Conservation (phyloP, 1,140 invertebrate species). For the Megalopta genalis region DNA sequence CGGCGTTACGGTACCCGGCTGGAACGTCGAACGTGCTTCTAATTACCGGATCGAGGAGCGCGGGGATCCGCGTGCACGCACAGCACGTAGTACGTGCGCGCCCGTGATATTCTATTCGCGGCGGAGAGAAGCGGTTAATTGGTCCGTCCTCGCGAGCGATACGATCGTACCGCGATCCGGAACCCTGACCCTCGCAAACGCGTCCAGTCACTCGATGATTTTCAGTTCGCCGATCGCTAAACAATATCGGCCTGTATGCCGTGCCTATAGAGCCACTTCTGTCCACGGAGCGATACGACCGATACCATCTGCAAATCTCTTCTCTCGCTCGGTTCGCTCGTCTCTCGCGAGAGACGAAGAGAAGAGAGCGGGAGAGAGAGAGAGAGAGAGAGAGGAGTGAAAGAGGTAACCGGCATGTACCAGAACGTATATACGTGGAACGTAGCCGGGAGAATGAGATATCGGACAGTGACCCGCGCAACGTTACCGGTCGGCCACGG, state of each 20-base stretch:
- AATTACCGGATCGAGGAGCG: not conserved
- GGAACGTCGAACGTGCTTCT: not conserved
- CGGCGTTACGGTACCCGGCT: not conserved
- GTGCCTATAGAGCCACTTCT: slow-evolving; percentile 31
- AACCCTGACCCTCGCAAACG: slow-evolving; percentile 39
- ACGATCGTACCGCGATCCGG: not conserved
- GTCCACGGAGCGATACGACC: slow-evolving; percentile 42
- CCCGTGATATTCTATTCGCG: no score
- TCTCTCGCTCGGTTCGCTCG: slow-evolving; percentile 12
- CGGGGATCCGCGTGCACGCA: no score
- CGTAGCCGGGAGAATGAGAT: slow-evolving; percentile 56
- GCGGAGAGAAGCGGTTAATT: no score
- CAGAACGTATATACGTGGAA: slow-evolving; percentile 37
- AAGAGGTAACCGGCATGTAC: slow-evolving; percentile 36
- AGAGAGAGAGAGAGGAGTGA: not conserved
- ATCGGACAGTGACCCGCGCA: slow-evolving; percentile 63
- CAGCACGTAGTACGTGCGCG: no score
- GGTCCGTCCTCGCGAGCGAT: not conserved
- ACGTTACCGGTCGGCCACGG: slow-evolving; percentile 36
- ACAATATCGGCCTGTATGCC: slow-evolving; percentile 37
- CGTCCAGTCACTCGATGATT: slow-evolving; percentile 50
- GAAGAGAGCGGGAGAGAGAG: not conserved
- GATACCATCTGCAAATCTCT: slow-evolving; percentile 56
- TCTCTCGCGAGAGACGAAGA: no score
- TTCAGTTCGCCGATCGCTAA: slow-evolving; percentile 44